Conservation (phyloP, 2,113 vertebrate species). For the Eublepharis macularius region DNA sequence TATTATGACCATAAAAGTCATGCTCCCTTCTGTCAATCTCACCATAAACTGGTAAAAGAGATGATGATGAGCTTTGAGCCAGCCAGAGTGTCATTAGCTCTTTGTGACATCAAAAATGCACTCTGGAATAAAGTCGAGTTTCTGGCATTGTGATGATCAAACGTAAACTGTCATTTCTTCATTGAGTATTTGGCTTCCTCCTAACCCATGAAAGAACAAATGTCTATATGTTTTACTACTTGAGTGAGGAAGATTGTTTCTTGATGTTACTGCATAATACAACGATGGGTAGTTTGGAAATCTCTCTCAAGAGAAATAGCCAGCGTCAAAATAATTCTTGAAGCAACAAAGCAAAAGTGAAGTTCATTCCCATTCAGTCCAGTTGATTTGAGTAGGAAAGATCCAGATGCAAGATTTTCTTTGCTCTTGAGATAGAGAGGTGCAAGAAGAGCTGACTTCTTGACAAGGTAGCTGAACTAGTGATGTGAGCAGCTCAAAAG, state of each 20-base stretch:
- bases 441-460: not conserved
- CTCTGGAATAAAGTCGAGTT: not conserved
- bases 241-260: not conserved
- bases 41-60: constrained; percentile 7
- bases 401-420: not conserved
- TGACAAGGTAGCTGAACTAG: not conserved
- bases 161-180: not conserved
- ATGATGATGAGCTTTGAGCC: constrained; percentile 10
- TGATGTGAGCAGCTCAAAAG: not conserved
- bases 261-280: not conserved
- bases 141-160: not conserved
- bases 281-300: not conserved
- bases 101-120: constrained; percentile 2
- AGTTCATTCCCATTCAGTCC: not conserved
- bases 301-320: not conserved
- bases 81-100: not conserved
- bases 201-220: not conserved
- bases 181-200: not conserved
- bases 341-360: not conserved
- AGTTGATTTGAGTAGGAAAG: not conserved
- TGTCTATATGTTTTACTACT: not conserved
- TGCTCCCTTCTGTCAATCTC: constrained; percentile 9
- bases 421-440: not conserved
- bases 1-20: constrained; percentile 15
- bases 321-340: not conserved